Percentiles rank a stretch among this genome's conserved stretches.
Conservation (phyloP, 2,888 invertebrate genomes). For the Auanema sp. region DNA sequence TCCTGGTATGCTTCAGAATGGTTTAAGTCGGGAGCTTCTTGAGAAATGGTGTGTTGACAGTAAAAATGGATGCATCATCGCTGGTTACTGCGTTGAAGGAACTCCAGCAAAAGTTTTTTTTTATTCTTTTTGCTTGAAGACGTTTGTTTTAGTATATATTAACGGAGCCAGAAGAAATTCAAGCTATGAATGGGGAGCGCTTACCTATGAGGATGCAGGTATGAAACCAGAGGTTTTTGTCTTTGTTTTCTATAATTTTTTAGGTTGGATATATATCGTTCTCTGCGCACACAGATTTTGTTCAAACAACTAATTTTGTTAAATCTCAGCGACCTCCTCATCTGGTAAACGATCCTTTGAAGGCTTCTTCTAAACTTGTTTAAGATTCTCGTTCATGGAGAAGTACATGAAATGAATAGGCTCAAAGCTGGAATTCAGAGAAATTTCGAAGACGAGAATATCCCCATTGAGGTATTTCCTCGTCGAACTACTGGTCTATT, state of each 20-base stretch:
- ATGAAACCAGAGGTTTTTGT: background rate
- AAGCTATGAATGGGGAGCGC: constrained; percentile 91
- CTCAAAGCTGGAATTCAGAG: constrained; percentile 89
- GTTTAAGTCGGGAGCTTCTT: constrained; percentile 91
- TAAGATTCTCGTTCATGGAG: constrained; percentile 91
- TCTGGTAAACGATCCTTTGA: constrained; percentile 72
- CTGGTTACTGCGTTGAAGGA: constrained; percentile 76
- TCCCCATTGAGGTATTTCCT: constrained; percentile 41
- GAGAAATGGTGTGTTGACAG: constrained; percentile 98
- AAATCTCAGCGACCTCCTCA: constrained; percentile 90
- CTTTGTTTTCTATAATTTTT: background rate
- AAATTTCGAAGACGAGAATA: constrained; percentile 82
- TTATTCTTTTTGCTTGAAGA: background rate
- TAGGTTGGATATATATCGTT: constrained; percentile 93
- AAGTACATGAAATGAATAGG: constrained; percentile 97
- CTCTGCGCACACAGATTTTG: constrained; percentile 97
- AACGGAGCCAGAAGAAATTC: constrained; percentile 95
- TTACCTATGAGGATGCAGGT: constrained; percentile 74
- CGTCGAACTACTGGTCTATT: background rate
- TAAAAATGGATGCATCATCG: constrained; percentile 96
- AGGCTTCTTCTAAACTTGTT: background rate
- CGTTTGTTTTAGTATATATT: constrained; percentile 74
- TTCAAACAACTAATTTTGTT: constrained; percentile 96
- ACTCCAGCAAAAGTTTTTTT: constrained; percentile 67
- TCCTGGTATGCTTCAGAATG: constrained; percentile 99